A percentile compares a stretch with the other conserved stretches of the same genome.
phyloP scores from a whole-genome alignment of 2,113 vertebrate genomes.

The Helogale parvula region DNA sequence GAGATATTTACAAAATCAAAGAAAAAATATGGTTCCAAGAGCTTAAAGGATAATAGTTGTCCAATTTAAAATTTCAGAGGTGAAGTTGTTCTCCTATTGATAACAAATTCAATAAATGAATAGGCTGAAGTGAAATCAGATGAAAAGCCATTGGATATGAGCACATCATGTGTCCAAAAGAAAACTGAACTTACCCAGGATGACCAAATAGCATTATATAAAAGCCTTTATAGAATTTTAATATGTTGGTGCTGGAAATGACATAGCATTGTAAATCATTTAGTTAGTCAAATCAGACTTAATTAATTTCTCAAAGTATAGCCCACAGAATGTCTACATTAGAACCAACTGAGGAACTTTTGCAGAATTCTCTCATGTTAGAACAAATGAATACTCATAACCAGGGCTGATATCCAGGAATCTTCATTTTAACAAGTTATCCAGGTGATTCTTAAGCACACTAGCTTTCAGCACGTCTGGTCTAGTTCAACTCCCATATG shows the following conservation, averaged over 20 bases:
- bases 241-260: not conserved
- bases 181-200: not conserved
- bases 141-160: not conserved
- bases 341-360: not conserved
- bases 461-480: not conserved
- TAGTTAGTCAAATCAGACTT: not conserved
- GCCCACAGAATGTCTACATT: not conserved
- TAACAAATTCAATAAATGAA: not conserved
- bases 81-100: not conserved
- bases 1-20: not conserved
- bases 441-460: not conserved
- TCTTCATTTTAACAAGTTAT: slow-evolving; percentile 5
- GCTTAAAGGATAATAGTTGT: not conserved
- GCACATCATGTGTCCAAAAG: not conserved
- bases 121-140: not conserved
- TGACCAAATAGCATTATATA: not conserved
- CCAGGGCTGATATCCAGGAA: not conserved
- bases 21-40: not conserved
- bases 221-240: not conserved
- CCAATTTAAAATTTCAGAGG: slow-evolving; percentile 16
- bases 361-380: not conserved
- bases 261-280: not conserved
- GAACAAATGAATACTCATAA: not conserved
- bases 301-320: not conserved
- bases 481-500: not conserved